Evolutionary conservation across 2,888 invertebrate genomes (phyloP), one percentile per base, ranked within the genome.

Genomic region (Acrobasis repandana): DNA sequence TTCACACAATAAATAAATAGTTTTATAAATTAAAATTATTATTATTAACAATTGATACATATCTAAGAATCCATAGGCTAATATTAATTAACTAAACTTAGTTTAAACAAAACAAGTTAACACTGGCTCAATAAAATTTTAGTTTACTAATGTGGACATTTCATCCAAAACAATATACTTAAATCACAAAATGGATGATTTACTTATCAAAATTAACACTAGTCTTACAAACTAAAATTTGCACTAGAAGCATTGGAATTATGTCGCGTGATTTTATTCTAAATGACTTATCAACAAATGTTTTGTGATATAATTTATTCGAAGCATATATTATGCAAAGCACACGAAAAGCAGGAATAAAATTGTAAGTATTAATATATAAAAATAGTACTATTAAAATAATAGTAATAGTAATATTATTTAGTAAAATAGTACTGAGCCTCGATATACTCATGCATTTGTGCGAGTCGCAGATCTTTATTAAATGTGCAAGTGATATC

Each of bases 241-340:
- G 80, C 81, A 83, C 79, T 83, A 80, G 75, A 78, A 86, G 85
- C 85, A 82, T 83, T 85, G 87, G 85, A 86, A 88, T 83, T 79
- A 77, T 80, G 77, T 75, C 69, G 76, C 81, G 77, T 77, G 70
- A 71, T 67, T 49, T 20, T 46, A 52, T 60, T n/a, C 46, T 47
- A 60, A 33, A 57, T 47, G 8, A 57, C 43, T 43, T 47, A 47
- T 9, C 5, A 16, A 56, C 16, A n/a, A 38, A 9, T 16, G 16
- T 15, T 38, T 46, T 46, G 46, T 9, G 18, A 28, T 9, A 52
- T 34, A 10, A 46, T 46, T 46, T 47, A 56, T 38, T 18, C 14
- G 56, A 33, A 54, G 52, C 36, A 18, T 38, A 38, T 11, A 38
- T 9, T 43, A 43, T 43, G n/a, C 43, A n/a, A 43, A 43, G 43